phyloP scores from a whole-genome alignment of 2,888 invertebrate genomes.

The Eueremaeus valkanovi region DNA sequence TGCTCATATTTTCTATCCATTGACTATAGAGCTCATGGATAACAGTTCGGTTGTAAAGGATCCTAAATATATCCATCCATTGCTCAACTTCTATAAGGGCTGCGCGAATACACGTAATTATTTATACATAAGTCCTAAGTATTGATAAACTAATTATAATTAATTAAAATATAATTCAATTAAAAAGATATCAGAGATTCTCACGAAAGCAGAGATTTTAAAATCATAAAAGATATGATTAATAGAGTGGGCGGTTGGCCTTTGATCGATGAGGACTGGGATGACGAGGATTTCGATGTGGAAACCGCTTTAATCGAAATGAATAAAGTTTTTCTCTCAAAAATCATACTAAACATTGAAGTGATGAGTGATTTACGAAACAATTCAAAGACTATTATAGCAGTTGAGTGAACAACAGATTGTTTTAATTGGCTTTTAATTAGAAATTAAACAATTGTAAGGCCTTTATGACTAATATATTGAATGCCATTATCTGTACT shows the following conservation, averaged over 20 bases:
- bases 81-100: constrained; percentile 19
- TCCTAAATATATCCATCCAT: constrained; percentile 20
- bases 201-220: constrained; percentile 15
- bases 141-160: background rate
- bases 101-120: constrained; percentile 21
- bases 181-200: constrained; percentile 22
- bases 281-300: constrained; percentile 4
- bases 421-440: background rate
- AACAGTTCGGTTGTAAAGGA: background rate
- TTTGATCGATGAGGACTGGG: constrained; percentile 38
- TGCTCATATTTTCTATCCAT: background rate
- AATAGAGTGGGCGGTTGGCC: constrained; percentile 39
- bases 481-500: background rate
- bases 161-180: background rate
- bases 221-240: background rate
- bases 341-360: constrained; percentile 1
- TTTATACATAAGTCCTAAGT: background rate
- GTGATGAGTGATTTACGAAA: constrained; percentile 31
- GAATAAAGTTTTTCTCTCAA: background rate
- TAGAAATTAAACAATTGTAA: background rate
- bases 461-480: no score
- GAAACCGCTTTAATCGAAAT: background rate
- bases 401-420: background rate
- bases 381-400: background rate
- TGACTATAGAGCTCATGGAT: background rate